Evolutionary conservation across 2,888 invertebrate species (phyloP).

Genomic region (Andrena bucephala): DNA sequence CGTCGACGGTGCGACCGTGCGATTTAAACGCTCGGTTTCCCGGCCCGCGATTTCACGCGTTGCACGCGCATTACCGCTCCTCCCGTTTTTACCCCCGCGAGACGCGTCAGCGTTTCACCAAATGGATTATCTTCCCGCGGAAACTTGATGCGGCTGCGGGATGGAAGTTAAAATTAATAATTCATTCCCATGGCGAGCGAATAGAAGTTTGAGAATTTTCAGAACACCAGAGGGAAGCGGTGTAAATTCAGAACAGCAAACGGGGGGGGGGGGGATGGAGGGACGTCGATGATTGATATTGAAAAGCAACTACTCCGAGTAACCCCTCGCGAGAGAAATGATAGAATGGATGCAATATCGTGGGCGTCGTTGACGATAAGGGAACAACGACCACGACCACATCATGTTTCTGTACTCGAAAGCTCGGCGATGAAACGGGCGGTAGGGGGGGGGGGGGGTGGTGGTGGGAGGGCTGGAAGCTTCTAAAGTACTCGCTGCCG

Average conservation of each 20-base stretch:
- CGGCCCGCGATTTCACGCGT: constrained; percentile 60
- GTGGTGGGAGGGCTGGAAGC: constrained; percentile 76
- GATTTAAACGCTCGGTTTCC: constrained; percentile 61
- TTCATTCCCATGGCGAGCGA: not conserved
- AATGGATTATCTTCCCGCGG: constrained; percentile 42
- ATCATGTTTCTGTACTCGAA: constrained; percentile 72
- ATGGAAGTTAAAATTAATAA: not conserved
- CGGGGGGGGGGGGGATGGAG: not conserved
- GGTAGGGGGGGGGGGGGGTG: constrained; percentile 34
- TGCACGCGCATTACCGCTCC: constrained; percentile 54
- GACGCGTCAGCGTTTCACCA: constrained; percentile 36
- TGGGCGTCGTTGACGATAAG: constrained; percentile 67
- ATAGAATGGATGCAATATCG: constrained; percentile 69
- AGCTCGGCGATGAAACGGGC: constrained; percentile 66
- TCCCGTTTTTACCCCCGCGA: constrained; percentile 53
- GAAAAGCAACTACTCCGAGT: constrained; percentile 46
- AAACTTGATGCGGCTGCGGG: not conserved
- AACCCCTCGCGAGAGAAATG: constrained; percentile 40
- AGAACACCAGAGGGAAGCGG: not conserved
- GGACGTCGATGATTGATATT: constrained; percentile 45
- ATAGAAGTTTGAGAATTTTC: constrained; percentile 1
- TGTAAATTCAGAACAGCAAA: not conserved
- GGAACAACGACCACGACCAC: constrained; percentile 66
- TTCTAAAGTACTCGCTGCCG: constrained; percentile 79
- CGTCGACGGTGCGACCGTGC: constrained; percentile 50